These are phyloP conservation scores for Lytechinus pictus DNA, from an alignment of 35 echinoderm and acorn worm genomes.

Conservation along the genomic window DNA sequence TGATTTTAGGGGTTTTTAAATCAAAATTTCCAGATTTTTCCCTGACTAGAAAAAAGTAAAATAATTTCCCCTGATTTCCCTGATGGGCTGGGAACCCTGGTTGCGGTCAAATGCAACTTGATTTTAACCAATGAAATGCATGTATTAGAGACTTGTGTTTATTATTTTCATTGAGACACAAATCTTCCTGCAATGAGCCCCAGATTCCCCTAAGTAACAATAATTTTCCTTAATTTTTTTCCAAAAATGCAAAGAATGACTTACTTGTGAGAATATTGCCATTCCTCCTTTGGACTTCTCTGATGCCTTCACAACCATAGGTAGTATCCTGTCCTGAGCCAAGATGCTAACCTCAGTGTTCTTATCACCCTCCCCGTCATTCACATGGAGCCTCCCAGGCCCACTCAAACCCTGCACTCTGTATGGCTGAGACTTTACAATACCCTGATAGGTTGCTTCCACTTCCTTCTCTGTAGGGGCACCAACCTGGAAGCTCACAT, in stretches of 20 bases:
- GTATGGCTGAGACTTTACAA: constrained; percentile 32
- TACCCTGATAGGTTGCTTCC: constrained; percentile 44
- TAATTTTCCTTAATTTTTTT: no score
- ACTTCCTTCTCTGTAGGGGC: constrained; percentile 27
- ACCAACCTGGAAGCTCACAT: constrained; percentile 43
- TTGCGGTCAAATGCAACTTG: no score
- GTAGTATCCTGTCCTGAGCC: constrained; percentile 18
- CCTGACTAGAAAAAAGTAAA: no score
- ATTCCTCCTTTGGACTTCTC: constrained; percentile 56
- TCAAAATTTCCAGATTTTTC: no score
- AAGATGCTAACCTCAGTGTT: constrained; percentile 12
- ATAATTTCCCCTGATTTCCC: no score
- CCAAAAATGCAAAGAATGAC: not conserved
- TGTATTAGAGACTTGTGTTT: no score
- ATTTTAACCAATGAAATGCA: no score
- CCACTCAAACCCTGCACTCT: constrained; percentile 18
- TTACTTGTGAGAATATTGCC: constrained; percentile 74
- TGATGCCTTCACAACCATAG: constrained; percentile 40
- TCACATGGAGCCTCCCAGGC: constrained; percentile 9
- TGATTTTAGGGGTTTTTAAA: no score
- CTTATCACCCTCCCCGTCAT: constrained; percentile 21
- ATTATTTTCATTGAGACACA: no score
- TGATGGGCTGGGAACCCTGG: no score
- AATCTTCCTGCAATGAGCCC: no score
- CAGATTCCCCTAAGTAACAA: no score